phyloP scores from a whole-genome alignment of 2,888 invertebrate genomes.

The Pherbina coryleti region DNA sequence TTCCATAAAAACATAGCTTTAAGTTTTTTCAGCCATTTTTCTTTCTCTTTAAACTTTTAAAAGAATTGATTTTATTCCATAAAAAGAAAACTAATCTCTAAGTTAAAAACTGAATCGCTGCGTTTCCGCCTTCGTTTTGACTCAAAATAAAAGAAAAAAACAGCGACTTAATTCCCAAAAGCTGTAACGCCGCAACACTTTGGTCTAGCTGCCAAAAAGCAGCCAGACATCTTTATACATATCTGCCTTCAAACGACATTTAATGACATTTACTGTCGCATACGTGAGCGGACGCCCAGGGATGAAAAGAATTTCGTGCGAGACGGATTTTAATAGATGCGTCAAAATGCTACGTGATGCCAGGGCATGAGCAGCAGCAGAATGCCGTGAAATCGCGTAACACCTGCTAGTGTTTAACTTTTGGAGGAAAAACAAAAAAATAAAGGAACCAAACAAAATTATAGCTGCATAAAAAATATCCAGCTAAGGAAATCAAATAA shows the following conservation, averaged over 20 bases:
- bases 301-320: slow-evolving; percentile 4
- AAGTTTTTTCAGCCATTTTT: too few relatives aligned
- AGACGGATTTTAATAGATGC: slow-evolving; percentile 28
- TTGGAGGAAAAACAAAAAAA: background rate
- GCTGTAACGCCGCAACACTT: too few relatives aligned
- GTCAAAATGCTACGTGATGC: slow-evolving; percentile 26
- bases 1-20: too few relatives aligned
- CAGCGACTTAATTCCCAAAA: too few relatives aligned
- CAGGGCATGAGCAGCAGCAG: background rate
- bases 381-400: slow-evolving; percentile 10
- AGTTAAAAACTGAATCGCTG: too few relatives aligned
- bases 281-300: background rate
- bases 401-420: slow-evolving; percentile 16
- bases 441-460: background rate
- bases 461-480: background rate
- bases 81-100: too few relatives aligned
- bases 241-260: slow-evolving; percentile 21
- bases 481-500: background rate
- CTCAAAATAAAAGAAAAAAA: too few relatives aligned
- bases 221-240: slow-evolving; percentile 27
- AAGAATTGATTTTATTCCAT: too few relatives aligned
- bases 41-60: too few relatives aligned
- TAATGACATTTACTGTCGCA: slow-evolving; percentile 18
- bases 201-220: background rate
- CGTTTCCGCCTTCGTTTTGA: too few relatives aligned